Base-by-base conservation (phyloP, 2,888 invertebrate genomes). In the Machimus atricapillus region DNA sequence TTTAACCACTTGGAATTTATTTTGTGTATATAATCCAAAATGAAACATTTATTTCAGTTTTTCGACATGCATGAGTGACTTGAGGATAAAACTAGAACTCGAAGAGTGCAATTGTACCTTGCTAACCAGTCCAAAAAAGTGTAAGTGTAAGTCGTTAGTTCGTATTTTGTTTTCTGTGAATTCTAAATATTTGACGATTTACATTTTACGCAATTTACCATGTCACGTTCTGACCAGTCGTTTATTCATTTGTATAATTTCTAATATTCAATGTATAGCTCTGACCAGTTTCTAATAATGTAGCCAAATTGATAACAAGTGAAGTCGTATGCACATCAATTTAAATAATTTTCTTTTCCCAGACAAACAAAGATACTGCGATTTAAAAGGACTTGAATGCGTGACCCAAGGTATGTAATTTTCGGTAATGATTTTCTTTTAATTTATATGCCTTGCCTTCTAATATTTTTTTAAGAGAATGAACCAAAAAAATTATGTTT, bases 41-140 rank as follows among this genome's bases (percentile, higher is more conserved):
- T 46, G 14, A 14, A 16, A 46, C 1, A 14, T 46, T 46, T n/a
- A 43, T 78, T 86, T 1, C 52, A 91, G 91, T 77, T 91, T 91
- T 88, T 90, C 91, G 5, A 89, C 89, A 9, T 91, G 91, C 83
- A 90, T 91, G 90, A 89, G 90, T 4, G 89, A 90, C 87, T 87
- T 90, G 31, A 89, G 91, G 77, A 89, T 90, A 85, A 23, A 89
- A 87, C 88, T 90, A 66, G 91, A 91, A 87, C 88, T 90, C 81
- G 74, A 90, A 43, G 16, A 87, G 5, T 91, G 91, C 85, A 91
- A 91, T 87, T 91, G 91, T 83, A 91, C 91, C 1, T 86, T 91
- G 40, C 90, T 90, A 79, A 90, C 89, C 73, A 88, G 90, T 6
- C 88, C 89, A 2, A 52, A 88, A 86, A 86, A 86, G 82, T 90